Conservation (phyloP, 1,140 invertebrate genomes). For the Drosophila guanche region DNA sequence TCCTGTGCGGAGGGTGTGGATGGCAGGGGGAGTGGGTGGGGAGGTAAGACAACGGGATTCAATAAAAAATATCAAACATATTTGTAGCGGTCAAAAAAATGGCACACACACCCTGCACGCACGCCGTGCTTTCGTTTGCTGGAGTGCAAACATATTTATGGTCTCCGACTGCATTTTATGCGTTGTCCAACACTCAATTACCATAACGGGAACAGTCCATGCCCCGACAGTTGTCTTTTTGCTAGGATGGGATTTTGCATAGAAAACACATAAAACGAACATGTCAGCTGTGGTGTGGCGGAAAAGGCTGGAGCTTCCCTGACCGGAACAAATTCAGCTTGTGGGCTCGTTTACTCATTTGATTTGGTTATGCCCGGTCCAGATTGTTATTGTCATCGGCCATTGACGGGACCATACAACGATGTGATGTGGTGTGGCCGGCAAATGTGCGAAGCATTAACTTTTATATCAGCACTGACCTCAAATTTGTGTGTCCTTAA, state of each 20-base stretch:
- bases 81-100: conserved; percentile 63
- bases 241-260: conserved; percentile 67
- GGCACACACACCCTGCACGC: conserved; percentile 6
- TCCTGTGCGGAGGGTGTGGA: conserved; percentile 33
- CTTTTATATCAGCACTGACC: conserved; percentile 55
- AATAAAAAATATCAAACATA: conserved; percentile 79
- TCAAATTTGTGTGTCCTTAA: conserved; percentile 40
- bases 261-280: conserved; percentile 78
- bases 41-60: conserved; percentile 48
- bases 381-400: conserved; percentile 56
- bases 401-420: conserved; percentile 38
- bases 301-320: conserved; percentile 19
- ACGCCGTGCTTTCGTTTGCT: conserved; percentile 5
- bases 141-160: conserved; percentile 69
- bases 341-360: conserved; percentile 60
- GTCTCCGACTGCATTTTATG: conserved; percentile 71
- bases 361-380: conserved; percentile 53
- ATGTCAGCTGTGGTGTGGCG: conserved; percentile 36
- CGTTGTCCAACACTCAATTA: conserved; percentile 81
- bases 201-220: conserved; percentile 62
- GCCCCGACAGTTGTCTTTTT: conserved; percentile 49
- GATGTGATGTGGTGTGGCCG: conserved; percentile 16
- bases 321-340: conserved; percentile 68
- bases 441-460: conserved; percentile 64
- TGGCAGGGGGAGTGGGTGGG: neutral